Evolutionary conservation across 2,797 vertebrate species (phyloP).

Genomic region (Loriculus beryllinus): DNA sequence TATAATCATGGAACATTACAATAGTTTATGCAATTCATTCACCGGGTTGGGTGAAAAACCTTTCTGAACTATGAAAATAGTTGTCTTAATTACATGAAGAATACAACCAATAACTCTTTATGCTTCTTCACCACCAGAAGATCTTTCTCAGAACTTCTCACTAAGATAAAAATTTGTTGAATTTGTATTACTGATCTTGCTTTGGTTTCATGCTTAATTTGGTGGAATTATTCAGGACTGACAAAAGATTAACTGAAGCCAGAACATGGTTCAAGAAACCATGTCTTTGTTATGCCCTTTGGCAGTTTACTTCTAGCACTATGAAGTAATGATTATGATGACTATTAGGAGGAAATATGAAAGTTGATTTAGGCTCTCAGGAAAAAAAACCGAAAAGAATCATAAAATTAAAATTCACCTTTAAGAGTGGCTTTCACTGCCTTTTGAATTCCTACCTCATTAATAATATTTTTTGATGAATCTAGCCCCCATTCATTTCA

Average conservation of each 20-base stretch:
- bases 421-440: neutral
- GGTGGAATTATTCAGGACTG: neutral
- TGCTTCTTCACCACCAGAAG: neutral
- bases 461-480: neutral
- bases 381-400: neutral
- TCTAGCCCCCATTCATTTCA: neutral
- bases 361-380: neutral
- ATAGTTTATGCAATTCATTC: neutral
- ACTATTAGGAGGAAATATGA: neutral
- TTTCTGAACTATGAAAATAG: neutral
- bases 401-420: neutral
- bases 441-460: neutral
- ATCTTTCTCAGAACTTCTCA: neutral
- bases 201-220: neutral
- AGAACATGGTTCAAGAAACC: neutral
- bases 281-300: neutral
- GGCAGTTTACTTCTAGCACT: neutral
- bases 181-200: neutral
- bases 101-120: neutral
- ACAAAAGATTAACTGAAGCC: neutral
- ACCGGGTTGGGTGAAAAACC: neutral
- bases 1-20: too few species aligned
- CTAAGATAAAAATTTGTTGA: neutral
- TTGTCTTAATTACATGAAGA: neutral
- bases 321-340: neutral